These are phyloP conservation scores for Rhagonycha fulva DNA, from an alignment of 2,888 invertebrate species.

Conservation along the genomic window DNA sequence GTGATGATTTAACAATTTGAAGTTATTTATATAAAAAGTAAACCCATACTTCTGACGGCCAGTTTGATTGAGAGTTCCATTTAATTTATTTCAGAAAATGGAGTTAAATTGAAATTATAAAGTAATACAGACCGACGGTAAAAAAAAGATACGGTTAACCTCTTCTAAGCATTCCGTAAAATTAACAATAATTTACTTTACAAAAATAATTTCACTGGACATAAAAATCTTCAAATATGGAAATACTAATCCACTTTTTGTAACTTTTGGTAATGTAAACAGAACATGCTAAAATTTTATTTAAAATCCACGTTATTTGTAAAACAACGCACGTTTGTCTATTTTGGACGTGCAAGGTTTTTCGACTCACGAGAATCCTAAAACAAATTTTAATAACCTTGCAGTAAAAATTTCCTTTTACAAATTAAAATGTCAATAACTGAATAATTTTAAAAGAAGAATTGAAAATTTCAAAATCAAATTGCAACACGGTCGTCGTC, in stretches of 20 bases:
- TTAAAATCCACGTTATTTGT: not conserved
- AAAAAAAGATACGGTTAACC: not conserved
- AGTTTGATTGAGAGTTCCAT: too few species aligned
- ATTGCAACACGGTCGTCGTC: not conserved
- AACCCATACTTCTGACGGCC: not conserved
- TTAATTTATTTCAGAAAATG: not conserved
- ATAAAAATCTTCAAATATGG: not conserved
- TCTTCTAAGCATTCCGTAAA: not conserved
- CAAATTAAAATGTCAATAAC: not conserved
- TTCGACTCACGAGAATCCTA: not conserved
- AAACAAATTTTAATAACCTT: not conserved
- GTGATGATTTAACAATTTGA: not conserved
- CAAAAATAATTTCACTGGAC: not conserved
- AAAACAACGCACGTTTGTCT: not conserved
- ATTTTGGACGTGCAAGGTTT: not conserved
- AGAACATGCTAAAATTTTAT: not conserved
- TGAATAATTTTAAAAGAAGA: not conserved
- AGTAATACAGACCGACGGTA: accelerated
- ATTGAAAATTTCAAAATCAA: not conserved
- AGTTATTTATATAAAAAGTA: not conserved
- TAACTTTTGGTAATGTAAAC: not conserved
- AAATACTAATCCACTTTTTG: not conserved
- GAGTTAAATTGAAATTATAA: not conserved
- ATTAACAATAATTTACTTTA: not conserved
- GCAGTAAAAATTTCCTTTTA: not conserved